These are phyloP conservation scores for Tenthredo amoena DNA, from an alignment of 2,888 invertebrate species.

Conservation along the genomic window DNA sequence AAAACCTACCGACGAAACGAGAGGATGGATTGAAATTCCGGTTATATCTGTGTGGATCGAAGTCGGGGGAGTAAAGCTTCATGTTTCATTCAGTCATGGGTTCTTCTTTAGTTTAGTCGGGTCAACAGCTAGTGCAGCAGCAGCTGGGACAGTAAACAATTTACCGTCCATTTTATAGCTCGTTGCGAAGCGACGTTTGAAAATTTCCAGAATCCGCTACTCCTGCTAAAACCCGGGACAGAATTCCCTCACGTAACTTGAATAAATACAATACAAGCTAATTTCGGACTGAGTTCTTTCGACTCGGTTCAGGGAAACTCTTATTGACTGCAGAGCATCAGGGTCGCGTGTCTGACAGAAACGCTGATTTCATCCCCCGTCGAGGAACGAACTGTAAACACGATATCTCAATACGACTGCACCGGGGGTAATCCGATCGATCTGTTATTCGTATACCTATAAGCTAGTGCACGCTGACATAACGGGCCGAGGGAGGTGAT, in stretches of 20 bases:
- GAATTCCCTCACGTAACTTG: background rate
- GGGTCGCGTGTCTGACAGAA: background rate
- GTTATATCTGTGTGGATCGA: background rate
- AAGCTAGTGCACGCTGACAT: slow-evolving; percentile 19
- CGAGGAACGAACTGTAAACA: slow-evolving; percentile 28
- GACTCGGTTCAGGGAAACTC: background rate
- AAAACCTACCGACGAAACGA: background rate
- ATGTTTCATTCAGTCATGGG: slow-evolving; percentile 12
- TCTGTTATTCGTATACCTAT: background rate
- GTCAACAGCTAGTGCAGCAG: slow-evolving; percentile 8
- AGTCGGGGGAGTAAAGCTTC: background rate
- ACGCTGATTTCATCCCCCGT: background rate
- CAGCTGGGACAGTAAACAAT: background rate
- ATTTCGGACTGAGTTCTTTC: background rate
- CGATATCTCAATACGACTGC: slow-evolving; percentile 16
- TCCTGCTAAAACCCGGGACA: background rate
- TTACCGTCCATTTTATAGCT: background rate
- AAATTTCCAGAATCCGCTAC: background rate
- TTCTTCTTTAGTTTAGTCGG: background rate
- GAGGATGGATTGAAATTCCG: background rate
- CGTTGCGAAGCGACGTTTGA: background rate
- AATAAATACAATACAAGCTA: slow-evolving; percentile 17
- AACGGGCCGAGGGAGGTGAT: background rate
- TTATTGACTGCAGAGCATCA: background rate
- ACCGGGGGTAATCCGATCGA: slow-evolving; percentile 21